Evolutionary conservation across 2,797 vertebrate genomes (phyloP), one percentile per base, ranked within the genome.

Genomic region (Bradypodion pumilum): DNA sequence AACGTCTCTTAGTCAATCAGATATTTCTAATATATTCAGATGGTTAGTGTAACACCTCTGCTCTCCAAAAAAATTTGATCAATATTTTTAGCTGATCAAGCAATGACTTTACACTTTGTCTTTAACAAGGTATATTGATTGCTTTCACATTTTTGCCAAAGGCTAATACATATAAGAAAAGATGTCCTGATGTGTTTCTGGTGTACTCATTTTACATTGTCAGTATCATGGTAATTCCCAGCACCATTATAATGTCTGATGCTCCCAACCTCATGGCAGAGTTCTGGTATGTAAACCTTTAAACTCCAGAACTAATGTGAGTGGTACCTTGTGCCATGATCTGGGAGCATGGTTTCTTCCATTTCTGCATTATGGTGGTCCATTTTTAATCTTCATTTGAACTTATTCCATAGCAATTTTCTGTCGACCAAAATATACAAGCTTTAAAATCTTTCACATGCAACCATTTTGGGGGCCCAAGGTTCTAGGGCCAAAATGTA

Each of bases 391-490:
- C 7, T 49, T 8, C 46, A 49, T 74, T 70, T 63, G 52, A 74
- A 74, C 21, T 74, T 35, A 40, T 60, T 32, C 37, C 29, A 23
- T 65, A n/a, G 25, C 16, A 72, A 25, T 9, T 7, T 23, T 37
- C n/a, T 49, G 13, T 21, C 4, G 46, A 35, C 15, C 6, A 80
- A 4, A 27, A 7, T 74, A 49, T 49, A 49, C 44, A 19, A 49
- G 12, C 29, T 65, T 35, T 90, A 66, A 86, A 84, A 76, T 87
- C 6, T 78, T 16, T 84, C 32, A 89, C 15, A 60, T 81, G 25
- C 37, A 89, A 73, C 60, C 74, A 35, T 56, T 85, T 85, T 52
- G 44, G 46, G 7, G 15, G 15, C 46, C 3, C 23, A 37, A 19
- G 32, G 4, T 66, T 21, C 5, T 82, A 40, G 49, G 46, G 52